Base-by-base conservation (phyloP, 2,113 vertebrate genomes). In the Thunnus maccoyii region DNA sequence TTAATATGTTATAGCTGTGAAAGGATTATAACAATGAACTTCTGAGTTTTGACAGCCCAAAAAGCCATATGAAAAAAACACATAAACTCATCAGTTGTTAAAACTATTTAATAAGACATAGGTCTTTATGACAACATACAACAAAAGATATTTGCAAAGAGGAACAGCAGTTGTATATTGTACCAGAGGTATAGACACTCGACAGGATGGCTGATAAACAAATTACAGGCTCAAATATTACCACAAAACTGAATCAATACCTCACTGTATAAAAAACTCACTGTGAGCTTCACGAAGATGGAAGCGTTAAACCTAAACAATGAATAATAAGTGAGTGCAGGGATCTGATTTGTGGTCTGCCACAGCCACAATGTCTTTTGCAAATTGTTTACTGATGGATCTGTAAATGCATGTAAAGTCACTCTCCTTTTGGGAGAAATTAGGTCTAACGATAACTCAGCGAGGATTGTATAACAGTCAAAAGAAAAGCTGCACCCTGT, bases 61-160 rank as follows among this genome's bases (percentile, higher is more conserved):
- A 64, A 30, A 41, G 10, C 18, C 46, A 36, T 60, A 66, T 8
- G 7, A 60, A 55, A 22, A 22, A 57, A 67, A 84, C 6, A 46
- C 9, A 50, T 3, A 14, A 76, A 73, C 15, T 47, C 32, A 20
- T 62, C 10, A 20, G 14, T n/a, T 16, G 41, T 46, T 52, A 52
- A 55, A 51, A 61, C 30, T 32, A 30, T 76, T 66, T 36, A 76
- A 64, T 27, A 32, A 66, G 58, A 30, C 25, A 61, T 2, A 22
- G 27, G 30, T 15, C 56, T 47, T 27, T 47, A 63, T 46, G 36
- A 73, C 50, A 60, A 12, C 54, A 18, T 17, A 69, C 44, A 72
- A 25, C 68, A 77, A 61, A 17, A 77, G 15, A 62, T 60, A 47
- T 80, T 58, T 48, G 44, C 30, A 54, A 47, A 64, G 57, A 58